Evolutionary conservation across 2,888 invertebrate genomes (phyloP).

Genomic region (Eupithecia subfuscata): DNA sequence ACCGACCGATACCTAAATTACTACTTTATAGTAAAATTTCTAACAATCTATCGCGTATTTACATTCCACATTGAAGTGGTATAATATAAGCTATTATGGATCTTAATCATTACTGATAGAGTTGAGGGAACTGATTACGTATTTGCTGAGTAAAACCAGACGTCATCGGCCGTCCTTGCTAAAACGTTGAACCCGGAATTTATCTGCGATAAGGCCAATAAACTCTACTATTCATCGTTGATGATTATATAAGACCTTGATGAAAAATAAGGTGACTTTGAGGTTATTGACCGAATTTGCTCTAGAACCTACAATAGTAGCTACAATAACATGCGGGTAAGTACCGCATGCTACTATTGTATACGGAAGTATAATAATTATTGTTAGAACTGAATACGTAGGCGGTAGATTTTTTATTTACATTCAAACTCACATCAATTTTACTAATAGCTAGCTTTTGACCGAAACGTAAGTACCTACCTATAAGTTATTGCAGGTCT

Average conservation of each 20-base stretch:
- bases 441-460: background rate
- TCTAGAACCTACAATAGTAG: background rate
- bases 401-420: background rate
- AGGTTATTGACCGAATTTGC: slow-evolving; percentile 4
- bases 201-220: slow-evolving; percentile 62
- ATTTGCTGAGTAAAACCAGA: slow-evolving; percentile 53
- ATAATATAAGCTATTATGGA: slow-evolving; percentile 39
- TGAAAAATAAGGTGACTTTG: slow-evolving; percentile 57
- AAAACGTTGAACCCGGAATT: slow-evolving; percentile 76
- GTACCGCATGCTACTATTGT: background rate
- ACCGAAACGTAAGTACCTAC: background rate
- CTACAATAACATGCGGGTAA: background rate
- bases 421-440: background rate
- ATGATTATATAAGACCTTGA: slow-evolving; percentile 71
- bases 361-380: background rate
- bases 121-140: slow-evolving; percentile 44
- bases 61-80: slow-evolving; percentile 20
- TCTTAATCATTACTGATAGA: slow-evolving; percentile 42
- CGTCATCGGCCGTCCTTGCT: slow-evolving; percentile 74
- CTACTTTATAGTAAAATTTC: slow-evolving; percentile 55
- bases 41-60: slow-evolving; percentile 47
- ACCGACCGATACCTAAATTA: slow-evolving; percentile 59
- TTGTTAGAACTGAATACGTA: background rate
- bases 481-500: background rate
- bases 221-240: slow-evolving; percentile 65